Percentiles rank a stretch among this genome's conserved stretches.
These are phyloP conservation scores for Bovichtus variegatus DNA, from an alignment of 2,797 vertebrate genomes.

Conservation along the genomic window DNA sequence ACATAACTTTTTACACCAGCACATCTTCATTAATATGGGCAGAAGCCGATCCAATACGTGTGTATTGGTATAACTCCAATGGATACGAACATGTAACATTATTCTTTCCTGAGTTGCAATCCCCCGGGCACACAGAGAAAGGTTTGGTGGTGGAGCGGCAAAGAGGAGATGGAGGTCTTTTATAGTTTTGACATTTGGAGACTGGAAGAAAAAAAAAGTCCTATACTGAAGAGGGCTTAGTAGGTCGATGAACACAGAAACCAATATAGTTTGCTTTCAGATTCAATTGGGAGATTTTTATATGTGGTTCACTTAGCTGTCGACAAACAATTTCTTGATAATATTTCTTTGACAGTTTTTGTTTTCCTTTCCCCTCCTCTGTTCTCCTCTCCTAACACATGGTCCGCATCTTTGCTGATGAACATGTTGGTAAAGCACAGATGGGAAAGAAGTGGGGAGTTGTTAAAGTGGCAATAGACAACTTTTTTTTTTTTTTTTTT, in stretches of 20 bases:
- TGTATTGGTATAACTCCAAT: neutral
- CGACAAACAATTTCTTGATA: slow-evolving; percentile 38
- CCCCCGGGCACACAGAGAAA: neutral
- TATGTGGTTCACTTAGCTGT: slow-evolving; percentile 29
- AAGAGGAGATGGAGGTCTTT: slow-evolving; percentile 19
- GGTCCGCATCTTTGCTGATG: slow-evolving; percentile 13
- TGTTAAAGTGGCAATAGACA: too few relatives aligned
- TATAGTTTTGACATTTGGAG: slow-evolving; percentile 54
- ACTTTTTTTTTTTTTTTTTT: too few relatives aligned
- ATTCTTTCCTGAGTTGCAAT: neutral
- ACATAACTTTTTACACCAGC: neutral
- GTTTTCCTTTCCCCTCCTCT: neutral
- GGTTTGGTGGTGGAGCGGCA: neutral
- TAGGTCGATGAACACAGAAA: slow-evolving; percentile 46
- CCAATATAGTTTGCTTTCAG: slow-evolving; percentile 49
- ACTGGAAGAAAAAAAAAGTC: slow-evolving; percentile 13
- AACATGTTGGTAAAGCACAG: slow-evolving; percentile 14
- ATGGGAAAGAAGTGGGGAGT: slow-evolving; percentile 4
- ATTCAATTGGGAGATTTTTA: slow-evolving; percentile 38
- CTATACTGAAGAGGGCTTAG: slow-evolving; percentile 14
- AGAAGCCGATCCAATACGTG: neutral
- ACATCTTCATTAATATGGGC: slow-evolving; percentile 3
- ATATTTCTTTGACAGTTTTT: neutral
- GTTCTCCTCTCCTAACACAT: slow-evolving; percentile 19
- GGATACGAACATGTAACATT: neutral